Conservation (phyloP, 2,888 invertebrate species). For the Pristionchus mayeri region DNA sequence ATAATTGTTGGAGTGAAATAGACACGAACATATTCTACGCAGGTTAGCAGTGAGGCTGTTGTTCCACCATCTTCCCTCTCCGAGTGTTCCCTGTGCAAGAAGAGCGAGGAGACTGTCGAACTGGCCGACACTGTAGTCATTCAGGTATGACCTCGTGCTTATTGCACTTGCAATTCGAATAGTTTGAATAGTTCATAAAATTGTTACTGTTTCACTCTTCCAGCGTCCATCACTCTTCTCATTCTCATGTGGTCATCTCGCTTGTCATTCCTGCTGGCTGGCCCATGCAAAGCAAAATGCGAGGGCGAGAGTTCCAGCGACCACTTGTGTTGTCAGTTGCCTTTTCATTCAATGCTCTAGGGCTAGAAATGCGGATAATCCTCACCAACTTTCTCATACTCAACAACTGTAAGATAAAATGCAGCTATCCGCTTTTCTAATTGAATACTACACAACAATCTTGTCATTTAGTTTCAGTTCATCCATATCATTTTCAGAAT, state of each 20-base stretch:
- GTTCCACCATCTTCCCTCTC: not conserved
- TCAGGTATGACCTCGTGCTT: not conserved
- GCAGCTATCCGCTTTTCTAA: too few relatives aligned
- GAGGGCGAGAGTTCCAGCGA: not conserved
- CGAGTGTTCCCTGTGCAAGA: not conserved
- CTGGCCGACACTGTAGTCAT: not conserved
- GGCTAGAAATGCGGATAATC: too few relatives aligned
- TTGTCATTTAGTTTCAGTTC: too few relatives aligned
- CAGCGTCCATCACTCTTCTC: constrained; percentile 11
- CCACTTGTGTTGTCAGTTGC: not conserved
- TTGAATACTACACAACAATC: too few relatives aligned
- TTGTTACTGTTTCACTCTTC: not conserved
- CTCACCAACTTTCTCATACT: too few relatives aligned
- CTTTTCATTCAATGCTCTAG: not conserved
- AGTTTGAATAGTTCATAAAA: too few relatives aligned
- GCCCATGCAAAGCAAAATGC: not conserved
- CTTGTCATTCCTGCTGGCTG: not conserved
- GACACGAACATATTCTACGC: too few relatives aligned
- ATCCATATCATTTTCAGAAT: not conserved
- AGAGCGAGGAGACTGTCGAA: not conserved
- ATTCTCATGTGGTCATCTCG: not conserved
- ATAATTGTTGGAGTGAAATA: too few relatives aligned
- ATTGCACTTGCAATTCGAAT: too few relatives aligned
- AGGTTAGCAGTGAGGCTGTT: not conserved
- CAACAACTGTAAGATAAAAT: too few relatives aligned